Evolutionary conservation across 64 coral and sea anemone genomes (phyloP), one percentile per base, ranked within the genome.

Genomic region (Astreopora myriophthalma): DNA sequence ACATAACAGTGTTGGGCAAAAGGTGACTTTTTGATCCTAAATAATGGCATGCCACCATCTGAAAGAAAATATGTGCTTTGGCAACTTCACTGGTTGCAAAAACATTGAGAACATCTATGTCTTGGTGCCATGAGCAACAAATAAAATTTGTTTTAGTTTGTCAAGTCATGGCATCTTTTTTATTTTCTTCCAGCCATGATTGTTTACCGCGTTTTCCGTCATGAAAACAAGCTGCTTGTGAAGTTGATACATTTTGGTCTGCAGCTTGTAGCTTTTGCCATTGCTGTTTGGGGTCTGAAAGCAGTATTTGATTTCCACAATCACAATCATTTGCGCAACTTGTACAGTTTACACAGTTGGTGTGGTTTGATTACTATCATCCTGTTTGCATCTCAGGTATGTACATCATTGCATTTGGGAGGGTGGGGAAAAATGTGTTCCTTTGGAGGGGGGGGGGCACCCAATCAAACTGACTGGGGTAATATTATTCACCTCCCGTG

Each of bases 221-320:
- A 91, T 52, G 90, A 95, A 69, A 99, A 93, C 58, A 99, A 96
- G 66, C 71, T 87, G 25, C 8, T 88, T 40, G 82, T 99, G 48
- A 99, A 99, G 48, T 33, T 99, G 58, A 81, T 99, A 12, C 97
- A 99, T 39, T 93, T 95, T 86, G 87, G 67, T 28, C 94, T 99
- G 20, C 97, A 99, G 71, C 33, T 90, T n/a, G 28, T 95, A 35
- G 97, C 90, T 74, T 96, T 99, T 76, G 42, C 9, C 42, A 60
- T 93, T 42, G 92, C 91, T 69, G 83, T 91, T 44, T 34, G 76
- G 71, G 97, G 97, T 48, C 61, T 99, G 38, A 99, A 99, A 19
- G 97, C 97, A 60, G 97, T 88, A 8, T 99, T 99, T 91, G 97
- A 96, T 52, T 99, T 95, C 24, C 97, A 99, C 62, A 99, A 99